These are phyloP conservation scores for Lepidostoma basale DNA, from an alignment of 1,140 invertebrate genomes.

Conservation along the genomic window DNA sequence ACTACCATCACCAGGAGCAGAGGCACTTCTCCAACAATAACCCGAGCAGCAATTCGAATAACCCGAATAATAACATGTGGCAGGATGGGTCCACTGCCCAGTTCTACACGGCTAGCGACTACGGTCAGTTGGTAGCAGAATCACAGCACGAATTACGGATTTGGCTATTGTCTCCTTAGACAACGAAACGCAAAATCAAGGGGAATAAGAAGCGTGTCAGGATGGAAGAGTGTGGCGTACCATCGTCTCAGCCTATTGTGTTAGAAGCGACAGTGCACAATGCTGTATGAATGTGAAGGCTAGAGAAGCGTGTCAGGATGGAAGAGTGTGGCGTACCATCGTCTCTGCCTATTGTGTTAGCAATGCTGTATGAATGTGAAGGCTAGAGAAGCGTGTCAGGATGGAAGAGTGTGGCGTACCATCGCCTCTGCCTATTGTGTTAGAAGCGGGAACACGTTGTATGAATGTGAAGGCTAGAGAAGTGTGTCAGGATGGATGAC, in stretches of 20 bases:
- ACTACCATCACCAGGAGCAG: constrained; percentile 26
- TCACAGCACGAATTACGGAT: not conserved
- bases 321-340: no score
- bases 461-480: no score
- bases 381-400: no score
- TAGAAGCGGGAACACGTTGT: no score
- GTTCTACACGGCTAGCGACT: constrained; percentile 55
- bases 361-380: no score
- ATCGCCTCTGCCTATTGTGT: no score
- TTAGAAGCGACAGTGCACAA: no score
- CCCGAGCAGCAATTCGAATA: constrained; percentile 49
- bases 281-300: not conserved
- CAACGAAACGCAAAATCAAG: not conserved
- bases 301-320: not conserved
- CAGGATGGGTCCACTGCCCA: constrained; percentile 49
- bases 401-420: no score
- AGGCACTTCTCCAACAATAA: constrained; percentile 49
- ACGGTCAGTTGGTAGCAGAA: constrained; percentile 50
- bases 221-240: not conserved
- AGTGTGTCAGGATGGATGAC: no score
- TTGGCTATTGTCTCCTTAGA: not conserved
- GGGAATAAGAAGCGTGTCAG: not conserved
- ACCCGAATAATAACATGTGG: constrained; percentile 21
- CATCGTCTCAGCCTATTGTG: no score
- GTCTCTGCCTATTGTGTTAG: no score